Evolutionary conservation across 2,797 vertebrate species (phyloP), one percentile per base, ranked within the genome.

Genomic region (Hylomyscus alleni): DNA sequence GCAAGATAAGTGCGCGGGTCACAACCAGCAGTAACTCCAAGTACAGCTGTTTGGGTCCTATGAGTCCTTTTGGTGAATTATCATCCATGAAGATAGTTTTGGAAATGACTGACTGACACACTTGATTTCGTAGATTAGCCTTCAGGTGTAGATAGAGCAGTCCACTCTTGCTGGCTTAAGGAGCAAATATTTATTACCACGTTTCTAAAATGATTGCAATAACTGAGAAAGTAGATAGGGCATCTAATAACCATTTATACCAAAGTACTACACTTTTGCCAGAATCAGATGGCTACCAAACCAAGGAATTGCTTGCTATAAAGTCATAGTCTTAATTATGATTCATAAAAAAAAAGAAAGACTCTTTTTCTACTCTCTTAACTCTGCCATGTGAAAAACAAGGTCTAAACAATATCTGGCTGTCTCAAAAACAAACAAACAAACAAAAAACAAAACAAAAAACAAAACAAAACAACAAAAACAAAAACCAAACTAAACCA

Each of bases 171-270:
- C 34, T 78, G 54, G 7, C 69, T 78, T 73, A 65, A 73, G 88
- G 19, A 52, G 65, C 19, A 44, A 34, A 2, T 65, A 13, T 84
- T 88, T 52, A 88, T 78, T n/a, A 44, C 37, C 12, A 67, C 7
- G 22, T 78, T 89, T 77, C 65, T 34, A 95, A 84, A 60, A 54
- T 90, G n/a, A 5, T 47, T 73, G 54, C 50, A 78, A 78, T 87
- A n/a, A 37, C 29, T 83, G 37, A 88, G 40, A 94, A 90, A 94
- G 40, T 34, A 86, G 76, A 56, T 11, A 22, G 60, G 60, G 52
- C 22, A 72, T 83, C 54, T 15, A 77, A 83, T 52, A 91, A 76
- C 54, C 22, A 78, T 73, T 65, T 85, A 76, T 82, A 83, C 1
- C 8, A 24, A 24, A 50, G 29, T 24, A 44, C 37, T 72, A 58